Evolutionary conservation across 2,113 vertebrate genomes (phyloP).

Genomic region (Corynorhinus townsendii): DNA sequence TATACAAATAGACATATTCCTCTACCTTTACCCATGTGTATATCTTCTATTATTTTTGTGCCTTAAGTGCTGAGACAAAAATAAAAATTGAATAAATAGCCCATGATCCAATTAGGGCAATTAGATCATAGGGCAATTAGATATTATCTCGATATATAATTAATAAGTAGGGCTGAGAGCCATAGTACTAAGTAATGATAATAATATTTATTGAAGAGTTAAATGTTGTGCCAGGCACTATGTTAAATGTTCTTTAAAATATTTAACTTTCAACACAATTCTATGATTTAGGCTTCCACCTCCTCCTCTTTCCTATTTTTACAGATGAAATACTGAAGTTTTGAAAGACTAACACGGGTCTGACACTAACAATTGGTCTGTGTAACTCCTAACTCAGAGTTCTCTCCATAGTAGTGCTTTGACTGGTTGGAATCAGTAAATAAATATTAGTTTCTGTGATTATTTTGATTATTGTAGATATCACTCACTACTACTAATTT

Average conservation of each 20-base stretch:
- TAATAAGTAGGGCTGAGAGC: not conserved
- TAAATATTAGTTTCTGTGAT: not conserved
- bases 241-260: not conserved
- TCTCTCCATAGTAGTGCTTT: not conserved
- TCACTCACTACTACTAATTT: not conserved
- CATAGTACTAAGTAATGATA: not conserved
- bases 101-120: constrained; percentile 7
- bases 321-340: not conserved
- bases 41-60: not conserved
- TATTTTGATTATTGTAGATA: not conserved
- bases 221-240: not conserved
- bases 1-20: not conserved
- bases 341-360: not conserved
- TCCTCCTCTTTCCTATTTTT: not conserved
- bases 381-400: not conserved
- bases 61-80: constrained; percentile 9
- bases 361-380: not conserved
- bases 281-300: not conserved
- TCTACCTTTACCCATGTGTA: not conserved
- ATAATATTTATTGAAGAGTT: constrained; percentile 16
- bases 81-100: constrained; percentile 10
- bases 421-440: not conserved
- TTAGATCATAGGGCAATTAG: not conserved
- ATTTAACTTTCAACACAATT: not conserved
- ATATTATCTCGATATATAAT: constrained; percentile 37